phyloP scores from a whole-genome alignment of 2,797 vertebrate genomes.

The Platyrinchus mystaceus region DNA sequence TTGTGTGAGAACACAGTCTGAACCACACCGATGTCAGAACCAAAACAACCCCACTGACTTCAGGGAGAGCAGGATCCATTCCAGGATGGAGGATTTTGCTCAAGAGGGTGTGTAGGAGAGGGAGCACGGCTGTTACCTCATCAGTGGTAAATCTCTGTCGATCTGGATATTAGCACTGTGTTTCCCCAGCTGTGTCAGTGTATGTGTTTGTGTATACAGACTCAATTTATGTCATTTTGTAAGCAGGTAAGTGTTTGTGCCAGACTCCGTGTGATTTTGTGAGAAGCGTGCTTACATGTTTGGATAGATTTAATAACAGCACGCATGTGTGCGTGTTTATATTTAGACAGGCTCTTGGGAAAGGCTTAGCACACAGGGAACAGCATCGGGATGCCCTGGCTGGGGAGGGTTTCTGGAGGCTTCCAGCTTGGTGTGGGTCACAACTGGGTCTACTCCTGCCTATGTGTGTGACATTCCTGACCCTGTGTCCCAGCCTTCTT shows the following conservation, averaged over 20 bases:
- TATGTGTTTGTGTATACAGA: constrained; percentile 11
- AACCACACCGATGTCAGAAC: rapidly evolving
- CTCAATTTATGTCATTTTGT: constrained; percentile 19
- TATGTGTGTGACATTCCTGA: background rate
- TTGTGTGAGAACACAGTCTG: background rate
- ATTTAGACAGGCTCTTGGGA: background rate
- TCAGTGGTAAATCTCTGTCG: background rate
- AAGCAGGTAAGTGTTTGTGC: constrained; percentile 14
- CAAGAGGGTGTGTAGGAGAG: background rate
- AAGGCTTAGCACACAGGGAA: background rate
- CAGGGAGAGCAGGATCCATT: background rate
- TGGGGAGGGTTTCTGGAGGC: background rate
- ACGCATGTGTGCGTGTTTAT: background rate
- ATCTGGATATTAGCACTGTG: background rate
- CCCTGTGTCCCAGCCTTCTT: rapidly evolving
- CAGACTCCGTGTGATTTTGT: background rate
- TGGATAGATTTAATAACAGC: constrained; percentile 35
- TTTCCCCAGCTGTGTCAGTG: constrained; percentile 6
- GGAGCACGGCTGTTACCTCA: background rate
- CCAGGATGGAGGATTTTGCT: background rate
- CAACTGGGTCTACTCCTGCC: background rate
- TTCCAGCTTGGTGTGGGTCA: background rate
- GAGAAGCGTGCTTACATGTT: constrained; percentile 5
- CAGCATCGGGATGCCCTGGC: background rate
- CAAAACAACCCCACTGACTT: background rate